Conservation (phyloP, 1,140 invertebrate species). For the Riptortus pedestris region DNA sequence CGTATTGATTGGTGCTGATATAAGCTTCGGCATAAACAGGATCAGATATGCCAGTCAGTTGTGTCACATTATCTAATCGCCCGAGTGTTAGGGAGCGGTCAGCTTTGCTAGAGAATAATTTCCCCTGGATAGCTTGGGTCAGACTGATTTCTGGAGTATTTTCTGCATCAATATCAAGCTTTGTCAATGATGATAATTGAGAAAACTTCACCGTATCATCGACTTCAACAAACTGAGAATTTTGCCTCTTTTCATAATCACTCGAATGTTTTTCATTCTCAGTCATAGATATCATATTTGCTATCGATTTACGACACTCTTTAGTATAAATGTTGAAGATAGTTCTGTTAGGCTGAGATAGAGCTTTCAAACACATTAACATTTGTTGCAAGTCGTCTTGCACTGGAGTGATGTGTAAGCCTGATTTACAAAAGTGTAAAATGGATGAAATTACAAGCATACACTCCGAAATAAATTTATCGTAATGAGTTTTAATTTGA, state of each 20-base stretch:
- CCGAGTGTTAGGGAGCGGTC: slow-evolving; percentile 36
- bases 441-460: slow-evolving; percentile 60
- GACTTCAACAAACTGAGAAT: slow-evolving; percentile 60
- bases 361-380: not conserved
- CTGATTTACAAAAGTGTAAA: slow-evolving; percentile 60
- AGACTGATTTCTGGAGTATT: slow-evolving; percentile 93
- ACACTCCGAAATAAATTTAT: slow-evolving; percentile 64
- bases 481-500: slow-evolving; percentile 35
- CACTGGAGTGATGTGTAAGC: slow-evolving; percentile 37
- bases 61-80: slow-evolving; percentile 78
- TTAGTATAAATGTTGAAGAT: not conserved
- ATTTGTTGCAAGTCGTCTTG: not conserved
- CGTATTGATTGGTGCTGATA: slow-evolving; percentile 98
- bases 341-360: not conserved
- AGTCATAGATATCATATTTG: not conserved
- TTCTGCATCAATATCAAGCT: slow-evolving; percentile 57
- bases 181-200: slow-evolving; percentile 60
- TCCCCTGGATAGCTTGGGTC: slow-evolving; percentile 61
- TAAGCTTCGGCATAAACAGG: slow-evolving; percentile 98
- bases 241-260: slow-evolving; percentile 51
- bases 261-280: not conserved
- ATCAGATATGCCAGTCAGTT: slow-evolving; percentile 96
- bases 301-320: not conserved
- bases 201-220: slow-evolving; percentile 81
- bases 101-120: slow-evolving; percentile 18